Evolutionary conservation across 2,888 invertebrate genomes (phyloP), one percentile per base, ranked within the genome.

Genomic region (Andrena minutula): DNA sequence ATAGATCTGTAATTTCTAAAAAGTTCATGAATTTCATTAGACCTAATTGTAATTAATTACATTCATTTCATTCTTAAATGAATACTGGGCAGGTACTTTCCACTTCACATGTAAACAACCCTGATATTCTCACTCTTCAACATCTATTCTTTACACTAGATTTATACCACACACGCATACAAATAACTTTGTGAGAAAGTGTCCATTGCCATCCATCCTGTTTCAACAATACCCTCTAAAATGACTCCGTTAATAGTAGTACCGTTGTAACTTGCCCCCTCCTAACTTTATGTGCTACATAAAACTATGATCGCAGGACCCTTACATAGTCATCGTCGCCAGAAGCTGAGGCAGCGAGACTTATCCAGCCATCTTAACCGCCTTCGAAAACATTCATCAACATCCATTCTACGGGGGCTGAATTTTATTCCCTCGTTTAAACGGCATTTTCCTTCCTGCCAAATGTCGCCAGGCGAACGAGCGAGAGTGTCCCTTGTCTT

Each of bases 331-430:
- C 76, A 77, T 77, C 66, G 56, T 71, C 32, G 71, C 51, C 53
- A 76, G 79, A 79, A 76, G 71, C 61, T 76, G 71, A 72, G 66
- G 47, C 71, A 77, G 71, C 79, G 61, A 72, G 28, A 71, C 66
- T 77, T 77, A 80, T 80, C 79, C 71, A 41, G n/a, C n/a, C 64
- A 71, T 74, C 69, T 69, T 69, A 47, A 47, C 30, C 78, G 63
- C 58, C 58, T 64, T 73, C 58, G 73, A 74, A 78, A 79, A 65
- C 69, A 81, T 81, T 79, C 73, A 81, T 81, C 78, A 74, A 60
- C 51, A 41, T 16, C 26, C 47, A 35, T 69, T 72, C 41, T 32
- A 51, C 26, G 10, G 56, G 7, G 51, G 68, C 26, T 47, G 79
- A 79, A 65, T 69, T 69, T 41, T 65, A 30, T 70, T 74, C 35